A percentile compares a stretch with the other conserved stretches of the same genome.
Evolutionary conservation across 1,140 invertebrate species (phyloP).

Genomic region (Drosophila gunungcola): DNA sequence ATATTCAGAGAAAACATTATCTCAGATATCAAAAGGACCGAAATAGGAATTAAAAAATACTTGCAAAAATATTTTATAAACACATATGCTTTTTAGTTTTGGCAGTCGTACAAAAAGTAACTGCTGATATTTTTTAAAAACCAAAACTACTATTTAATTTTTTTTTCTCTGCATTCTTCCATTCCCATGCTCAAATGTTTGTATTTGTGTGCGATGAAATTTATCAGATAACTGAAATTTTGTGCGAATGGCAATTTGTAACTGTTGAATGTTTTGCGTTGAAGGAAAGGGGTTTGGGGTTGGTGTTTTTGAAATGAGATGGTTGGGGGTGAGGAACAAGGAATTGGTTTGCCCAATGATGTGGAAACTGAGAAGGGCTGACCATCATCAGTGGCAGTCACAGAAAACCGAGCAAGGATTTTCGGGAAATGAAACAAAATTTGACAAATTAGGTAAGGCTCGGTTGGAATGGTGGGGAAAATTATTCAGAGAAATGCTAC

Average conservation of each 20-base stretch:
- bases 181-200: conserved; percentile 6
- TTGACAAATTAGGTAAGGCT: conserved; percentile 43
- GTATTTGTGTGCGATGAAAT: conserved; percentile 43
- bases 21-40: too few species aligned
- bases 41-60: too few species aligned
- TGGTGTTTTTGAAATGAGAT: background rate
- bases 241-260: conserved; percentile 64
- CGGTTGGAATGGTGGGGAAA: conserved; percentile 3
- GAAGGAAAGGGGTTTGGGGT: background rate
- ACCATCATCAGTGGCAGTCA: conserved; percentile 18
- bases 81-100: too few species aligned
- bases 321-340: conserved; percentile 14
- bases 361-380: conserved; percentile 53
- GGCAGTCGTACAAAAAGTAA: too few species aligned
- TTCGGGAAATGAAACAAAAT: conserved; percentile 23
- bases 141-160: too few species aligned
- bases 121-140: too few species aligned
- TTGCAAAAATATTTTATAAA: too few species aligned
- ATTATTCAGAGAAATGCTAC: conserved; percentile 4
- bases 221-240: conserved; percentile 68
- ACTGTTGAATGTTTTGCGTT: conserved; percentile 60
- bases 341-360: conserved; percentile 46
- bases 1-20: too few species aligned
- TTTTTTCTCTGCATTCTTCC: conserved; percentile 4
- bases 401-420: conserved; percentile 25